Conservation (phyloP, 30 jellyfish, hydroid and myxozoan species). For the Aurelia sp. region DNA sequence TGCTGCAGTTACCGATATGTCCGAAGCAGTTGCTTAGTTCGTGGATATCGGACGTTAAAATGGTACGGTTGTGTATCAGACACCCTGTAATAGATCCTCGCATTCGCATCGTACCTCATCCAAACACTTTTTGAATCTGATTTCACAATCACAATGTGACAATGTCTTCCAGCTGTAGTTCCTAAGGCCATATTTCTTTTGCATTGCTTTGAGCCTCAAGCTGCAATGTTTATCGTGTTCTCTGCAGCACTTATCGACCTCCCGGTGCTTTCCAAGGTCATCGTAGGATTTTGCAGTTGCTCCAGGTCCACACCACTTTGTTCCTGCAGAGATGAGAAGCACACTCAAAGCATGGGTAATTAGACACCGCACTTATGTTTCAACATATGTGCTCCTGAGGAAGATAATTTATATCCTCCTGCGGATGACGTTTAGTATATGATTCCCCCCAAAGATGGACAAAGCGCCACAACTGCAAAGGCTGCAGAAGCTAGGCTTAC, state of each 20-base stretch:
- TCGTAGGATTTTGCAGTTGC: neutral
- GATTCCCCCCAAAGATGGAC: no score
- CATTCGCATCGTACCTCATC: neutral
- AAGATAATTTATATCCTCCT: no score
- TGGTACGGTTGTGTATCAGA: no score
- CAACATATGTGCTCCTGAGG: no score
- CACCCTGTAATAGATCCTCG: neutral
- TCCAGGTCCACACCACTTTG: neutral
- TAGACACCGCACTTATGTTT: no score
- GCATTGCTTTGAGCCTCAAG: neutral
- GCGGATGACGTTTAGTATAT: no score
- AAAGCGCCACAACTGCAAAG: no score
- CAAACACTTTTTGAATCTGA: slow-evolving; percentile 1
- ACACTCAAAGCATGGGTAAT: no score
- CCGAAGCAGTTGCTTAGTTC: no score
- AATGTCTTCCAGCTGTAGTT: neutral
- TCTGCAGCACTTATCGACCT: slow-evolving; percentile 22
- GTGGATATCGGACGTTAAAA: no score
- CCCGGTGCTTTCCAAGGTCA: slow-evolving; percentile 6
- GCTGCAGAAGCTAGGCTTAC: no score
- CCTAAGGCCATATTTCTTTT: neutral
- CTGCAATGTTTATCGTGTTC: slow-evolving; percentile 9
- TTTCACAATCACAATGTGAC: slow-evolving; percentile 25
- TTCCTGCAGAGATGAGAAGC: neutral
- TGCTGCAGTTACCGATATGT: no score